Conservation (phyloP, 1,140 invertebrate genomes). For the Thalassaphorura encarpata region DNA sequence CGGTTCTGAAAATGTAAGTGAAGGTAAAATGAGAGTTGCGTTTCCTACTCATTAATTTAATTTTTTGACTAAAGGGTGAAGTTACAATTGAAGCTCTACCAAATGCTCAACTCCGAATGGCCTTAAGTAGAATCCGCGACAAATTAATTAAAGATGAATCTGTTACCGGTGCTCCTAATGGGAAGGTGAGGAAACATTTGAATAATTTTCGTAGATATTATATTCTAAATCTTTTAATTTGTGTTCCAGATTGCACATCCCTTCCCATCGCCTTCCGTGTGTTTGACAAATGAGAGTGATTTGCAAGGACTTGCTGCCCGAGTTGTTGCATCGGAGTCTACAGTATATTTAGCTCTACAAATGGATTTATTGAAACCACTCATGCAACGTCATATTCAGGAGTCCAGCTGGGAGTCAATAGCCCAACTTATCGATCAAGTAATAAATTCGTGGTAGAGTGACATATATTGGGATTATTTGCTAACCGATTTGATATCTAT, state of each 20-base stretch:
- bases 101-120: constrained; percentile 50
- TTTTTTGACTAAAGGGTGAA: constrained; percentile 29
- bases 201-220: neutral
- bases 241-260: constrained; percentile 47
- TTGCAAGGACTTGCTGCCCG: constrained; percentile 73
- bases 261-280: constrained; percentile 49
- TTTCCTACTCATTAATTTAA: constrained; percentile 7
- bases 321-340: constrained; percentile 81
- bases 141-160: constrained; percentile 46
- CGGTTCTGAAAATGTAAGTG: constrained; percentile 57
- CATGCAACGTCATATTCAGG: constrained; percentile 37
- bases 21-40: neutral
- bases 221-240: constrained; percentile 4
- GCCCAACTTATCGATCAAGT: constrained; percentile 29
- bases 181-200: constrained; percentile 21
- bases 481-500: neutral
- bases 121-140: constrained; percentile 63
- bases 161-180: constrained; percentile 16
- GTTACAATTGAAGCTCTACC: constrained; percentile 33
- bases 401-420: constrained; percentile 25
- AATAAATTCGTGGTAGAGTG: neutral
- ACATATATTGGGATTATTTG: neutral
- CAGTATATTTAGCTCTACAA: constrained; percentile 48
- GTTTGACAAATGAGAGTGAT: constrained; percentile 44
- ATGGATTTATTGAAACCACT: constrained; percentile 45